Percentiles rank a stretch among this genome's conserved stretches.
These are phyloP conservation scores for Mormyrus lacerda DNA, from an alignment of 2,113 vertebrate genomes.

Conservation along the genomic window DNA sequence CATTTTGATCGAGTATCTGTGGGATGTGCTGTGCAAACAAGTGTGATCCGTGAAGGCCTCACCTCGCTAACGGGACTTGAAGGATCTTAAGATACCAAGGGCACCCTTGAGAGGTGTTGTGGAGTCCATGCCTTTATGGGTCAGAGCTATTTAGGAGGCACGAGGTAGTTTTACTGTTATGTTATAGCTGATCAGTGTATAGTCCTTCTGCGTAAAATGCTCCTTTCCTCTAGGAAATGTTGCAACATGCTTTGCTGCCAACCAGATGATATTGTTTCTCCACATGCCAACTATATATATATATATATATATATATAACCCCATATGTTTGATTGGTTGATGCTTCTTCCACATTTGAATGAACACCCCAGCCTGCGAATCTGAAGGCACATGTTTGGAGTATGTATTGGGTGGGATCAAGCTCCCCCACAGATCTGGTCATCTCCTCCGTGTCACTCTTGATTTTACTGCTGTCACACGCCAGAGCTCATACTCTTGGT, in stretches of 20 bases:
- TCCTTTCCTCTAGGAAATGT: not conserved
- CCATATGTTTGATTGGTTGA: not conserved
- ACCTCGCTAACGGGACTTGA: not conserved
- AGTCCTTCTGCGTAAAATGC: not conserved
- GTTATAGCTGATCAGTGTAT: not conserved
- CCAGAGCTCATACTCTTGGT: not conserved
- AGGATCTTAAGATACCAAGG: not conserved
- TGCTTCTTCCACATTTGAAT: not conserved
- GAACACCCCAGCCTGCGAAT: not conserved
- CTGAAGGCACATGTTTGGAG: not conserved
- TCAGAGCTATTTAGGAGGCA: not conserved
- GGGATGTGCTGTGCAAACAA: not conserved
- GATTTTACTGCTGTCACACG: not conserved
- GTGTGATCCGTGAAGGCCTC: not conserved
- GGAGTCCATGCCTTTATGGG: not conserved
- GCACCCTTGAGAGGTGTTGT: not conserved
- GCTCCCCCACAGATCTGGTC: not conserved
- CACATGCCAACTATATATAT: not conserved
- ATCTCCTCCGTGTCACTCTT: not conserved
- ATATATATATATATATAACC: not conserved
- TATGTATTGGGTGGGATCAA: not conserved
- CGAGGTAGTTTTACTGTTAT: not conserved
- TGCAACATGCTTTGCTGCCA: not conserved
- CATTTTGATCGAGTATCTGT: not conserved
- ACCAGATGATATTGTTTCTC: not conserved